Evolutionary conservation across 2,888 invertebrate genomes (phyloP).

Genomic region (Homarus gammarus): DNA sequence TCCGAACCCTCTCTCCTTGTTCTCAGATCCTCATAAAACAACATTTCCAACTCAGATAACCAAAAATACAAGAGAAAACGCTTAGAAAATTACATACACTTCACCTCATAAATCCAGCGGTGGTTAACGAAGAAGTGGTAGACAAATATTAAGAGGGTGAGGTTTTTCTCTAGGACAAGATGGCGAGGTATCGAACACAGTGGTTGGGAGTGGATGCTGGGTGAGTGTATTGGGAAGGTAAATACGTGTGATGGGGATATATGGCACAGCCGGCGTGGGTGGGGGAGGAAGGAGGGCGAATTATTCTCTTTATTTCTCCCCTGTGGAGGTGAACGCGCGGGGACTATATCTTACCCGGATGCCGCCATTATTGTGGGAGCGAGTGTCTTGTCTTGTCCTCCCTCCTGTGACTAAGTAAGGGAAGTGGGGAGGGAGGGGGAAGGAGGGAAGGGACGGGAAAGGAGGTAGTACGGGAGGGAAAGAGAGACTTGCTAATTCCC

Average conservation of each 20-base stretch:
- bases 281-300: neutral
- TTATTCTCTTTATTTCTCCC: too few species aligned
- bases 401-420: neutral
- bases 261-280: neutral
- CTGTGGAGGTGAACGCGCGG: too few species aligned
- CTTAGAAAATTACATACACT: too few species aligned
- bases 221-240: neutral
- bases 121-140: too few species aligned
- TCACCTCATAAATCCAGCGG: too few species aligned
- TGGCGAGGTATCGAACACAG: neutral
- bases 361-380: too few species aligned
- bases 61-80: too few species aligned
- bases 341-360: too few species aligned
- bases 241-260: neutral
- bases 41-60: too few species aligned
- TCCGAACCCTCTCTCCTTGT: neutral
- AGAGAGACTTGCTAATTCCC: neutral
- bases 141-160: too few species aligned
- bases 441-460: slow-evolving; percentile 1
- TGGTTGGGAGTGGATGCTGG: neutral
- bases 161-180: neutral
- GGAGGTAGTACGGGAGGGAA: neutral
- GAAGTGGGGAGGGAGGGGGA: slow-evolving; percentile 13
- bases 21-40: too few species aligned
- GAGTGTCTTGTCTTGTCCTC: too few species aligned